Evolutionary conservation across 2,888 invertebrate species (phyloP), one percentile per base, ranked within the genome.

Genomic region (Shargacucullia verbasci): DNA sequence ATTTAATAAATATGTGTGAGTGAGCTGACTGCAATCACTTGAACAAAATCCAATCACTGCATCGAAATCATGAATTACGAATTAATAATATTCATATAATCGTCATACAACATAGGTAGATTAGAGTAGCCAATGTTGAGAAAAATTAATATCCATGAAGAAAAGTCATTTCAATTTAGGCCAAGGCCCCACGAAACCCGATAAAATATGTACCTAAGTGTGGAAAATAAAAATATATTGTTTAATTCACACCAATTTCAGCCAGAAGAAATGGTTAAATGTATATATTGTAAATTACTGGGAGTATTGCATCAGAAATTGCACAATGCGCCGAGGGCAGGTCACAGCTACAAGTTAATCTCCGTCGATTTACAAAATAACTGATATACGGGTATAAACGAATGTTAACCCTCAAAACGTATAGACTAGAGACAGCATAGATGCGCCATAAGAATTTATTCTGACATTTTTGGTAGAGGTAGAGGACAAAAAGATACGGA

Each of bases 251-350:
- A 55, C 35, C 46, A 59, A 40, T 62, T 70, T 60, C 41, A 67
- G 44, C 14, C 29, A 64, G 43, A 64, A 66, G 54, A 53, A 66
- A 62, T 61, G 63, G 35, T 61, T 57, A 48, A 68, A 54, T 56
- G 66, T 7, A 40, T 15, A 49, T 68, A 59, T 34, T 73, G 81
- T 57, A 83, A 85, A 59, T 53, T 55, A 40, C 73, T 63, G 49
- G 41, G 25, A 46, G 8, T 75, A 77, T 88, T 88, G 85, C 88
- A 66, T 88, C 88, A 88, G 84, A 77, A 55, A 79, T 83, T 84
- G 76, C 83, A 74, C 71, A 80, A 82, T 76, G 54, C 59, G 31
- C 50, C 55, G 63, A 68, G 72, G 73, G 67, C 73, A 65, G 74
- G 71, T 78, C 69, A 78, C 46, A 69, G 40, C n/a, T n/a, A n/a